A percentile compares a stretch with the other conserved stretches of the same genome.
These are phyloP conservation scores for Halocynthia roretzi DNA, from an alignment of 23 tunicate species.

Conservation along the genomic window DNA sequence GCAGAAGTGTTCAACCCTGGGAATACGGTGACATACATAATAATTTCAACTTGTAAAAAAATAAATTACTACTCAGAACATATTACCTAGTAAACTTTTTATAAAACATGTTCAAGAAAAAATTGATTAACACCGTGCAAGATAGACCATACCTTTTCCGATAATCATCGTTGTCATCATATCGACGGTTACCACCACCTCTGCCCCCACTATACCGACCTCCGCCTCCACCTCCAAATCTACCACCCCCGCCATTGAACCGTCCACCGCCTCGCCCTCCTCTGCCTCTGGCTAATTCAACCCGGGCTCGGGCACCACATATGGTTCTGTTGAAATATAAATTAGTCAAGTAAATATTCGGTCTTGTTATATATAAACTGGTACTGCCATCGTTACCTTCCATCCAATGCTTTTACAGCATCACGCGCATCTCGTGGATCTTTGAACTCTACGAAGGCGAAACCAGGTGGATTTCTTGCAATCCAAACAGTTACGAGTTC, in stretches of 20 bases:
- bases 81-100: too few relatives aligned
- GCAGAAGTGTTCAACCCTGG: conserved; percentile 14
- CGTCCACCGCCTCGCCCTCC: conserved; percentile 21
- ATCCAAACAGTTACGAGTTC: conserved; percentile 14
- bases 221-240: conserved; percentile 17
- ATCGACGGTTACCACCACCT: conserved; percentile 1
- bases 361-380: too few relatives aligned
- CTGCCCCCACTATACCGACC: neutral
- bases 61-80: too few relatives aligned
- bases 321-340: conserved; percentile 13
- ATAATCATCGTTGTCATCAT: neutral
- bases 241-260: conserved; percentile 6
- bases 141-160: neutral
- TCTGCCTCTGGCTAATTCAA: conserved; percentile 15
- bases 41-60: too few relatives aligned
- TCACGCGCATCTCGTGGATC: neutral
- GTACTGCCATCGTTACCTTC: too few relatives aligned
- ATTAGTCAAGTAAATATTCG: neutral
- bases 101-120: too few relatives aligned
- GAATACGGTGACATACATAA: neutral
- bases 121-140: too few relatives aligned
- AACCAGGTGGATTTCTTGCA: conserved; percentile 25
- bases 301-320: conserved; percentile 17
- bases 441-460: neutral
- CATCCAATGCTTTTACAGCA: neutral